phyloP scores from a whole-genome alignment of 2,797 vertebrate species.

The Ficedula albicollis region DNA sequence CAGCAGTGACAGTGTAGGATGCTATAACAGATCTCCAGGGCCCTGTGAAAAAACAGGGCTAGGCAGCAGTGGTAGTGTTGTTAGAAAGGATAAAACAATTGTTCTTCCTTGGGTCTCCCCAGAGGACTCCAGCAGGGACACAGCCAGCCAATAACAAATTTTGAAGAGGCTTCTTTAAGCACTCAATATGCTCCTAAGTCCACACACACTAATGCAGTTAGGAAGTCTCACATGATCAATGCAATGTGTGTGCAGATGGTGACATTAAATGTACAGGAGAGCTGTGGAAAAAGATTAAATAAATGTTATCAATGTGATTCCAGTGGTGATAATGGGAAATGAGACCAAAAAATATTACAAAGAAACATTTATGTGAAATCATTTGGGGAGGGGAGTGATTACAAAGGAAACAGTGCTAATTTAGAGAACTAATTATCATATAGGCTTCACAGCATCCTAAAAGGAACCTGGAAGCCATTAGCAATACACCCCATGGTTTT shows the following conservation, averaged over 20 bases:
- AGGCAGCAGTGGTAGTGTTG: conserved; percentile 32
- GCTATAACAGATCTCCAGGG: conserved; percentile 65
- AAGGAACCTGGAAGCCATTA: conserved; percentile 69
- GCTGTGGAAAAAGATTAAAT: conserved; percentile 32
- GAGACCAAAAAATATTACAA: conserved; percentile 32
- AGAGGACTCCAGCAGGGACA: background rate
- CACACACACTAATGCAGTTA: background rate
- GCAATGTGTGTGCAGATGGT: background rate
- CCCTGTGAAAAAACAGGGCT: conserved; percentile 44
- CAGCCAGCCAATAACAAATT: conserved; percentile 1
- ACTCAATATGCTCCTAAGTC: background rate
- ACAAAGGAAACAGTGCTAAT: conserved; percentile 61
- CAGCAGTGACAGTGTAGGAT: conserved; percentile 49
- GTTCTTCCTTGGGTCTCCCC: conserved; percentile 33
- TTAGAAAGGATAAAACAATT: conserved; percentile 26
- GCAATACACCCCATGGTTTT: conserved; percentile 42
- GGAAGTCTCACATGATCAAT: background rate
- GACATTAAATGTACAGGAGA: background rate
- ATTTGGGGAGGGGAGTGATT: conserved; percentile 51
- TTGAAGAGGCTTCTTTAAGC: background rate
- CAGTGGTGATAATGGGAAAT: conserved; percentile 61
- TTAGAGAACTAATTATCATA: conserved; percentile 72
- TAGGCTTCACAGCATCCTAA: conserved; percentile 54
- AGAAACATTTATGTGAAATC: conserved; percentile 12
- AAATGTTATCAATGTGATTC: conserved; percentile 35